phyloP scores from a whole-genome alignment of 2,888 invertebrate genomes.

The Sycophila texana region DNA sequence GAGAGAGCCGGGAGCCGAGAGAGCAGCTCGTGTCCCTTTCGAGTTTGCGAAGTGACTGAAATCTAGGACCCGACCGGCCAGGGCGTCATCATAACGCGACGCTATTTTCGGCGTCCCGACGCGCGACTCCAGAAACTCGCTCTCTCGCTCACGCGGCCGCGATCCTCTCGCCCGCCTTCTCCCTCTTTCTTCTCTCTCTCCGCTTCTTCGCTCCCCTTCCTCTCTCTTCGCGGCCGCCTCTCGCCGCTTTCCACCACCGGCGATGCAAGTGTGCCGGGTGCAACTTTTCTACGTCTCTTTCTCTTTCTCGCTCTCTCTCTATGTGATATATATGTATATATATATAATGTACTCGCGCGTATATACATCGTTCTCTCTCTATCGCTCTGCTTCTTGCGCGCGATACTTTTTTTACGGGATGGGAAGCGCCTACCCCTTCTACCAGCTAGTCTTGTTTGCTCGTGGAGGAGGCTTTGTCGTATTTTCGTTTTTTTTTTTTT shows the following conservation, averaged over 20 bases:
- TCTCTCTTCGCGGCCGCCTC: slow-evolving; percentile 57
- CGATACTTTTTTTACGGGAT: neutral
- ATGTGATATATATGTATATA: neutral
- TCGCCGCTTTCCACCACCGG: slow-evolving; percentile 53
- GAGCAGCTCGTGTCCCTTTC: slow-evolving; percentile 68
- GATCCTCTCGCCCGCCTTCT: slow-evolving; percentile 52
- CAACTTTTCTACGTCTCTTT: slow-evolving; percentile 70
- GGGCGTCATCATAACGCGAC: slow-evolving; percentile 75
- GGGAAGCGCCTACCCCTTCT: neutral
- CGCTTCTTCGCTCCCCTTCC: slow-evolving; percentile 57
- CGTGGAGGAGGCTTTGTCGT: neutral
- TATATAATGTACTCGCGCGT: too few relatives aligned
- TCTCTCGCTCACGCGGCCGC: slow-evolving; percentile 50
- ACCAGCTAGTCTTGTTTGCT: neutral
- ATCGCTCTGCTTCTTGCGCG: neutral
- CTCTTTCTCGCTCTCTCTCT: slow-evolving; percentile 1
- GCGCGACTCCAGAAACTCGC: slow-evolving; percentile 61
- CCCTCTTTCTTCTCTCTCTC: slow-evolving; percentile 39
- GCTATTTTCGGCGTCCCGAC: slow-evolving; percentile 75
- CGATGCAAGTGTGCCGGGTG: slow-evolving; percentile 74
- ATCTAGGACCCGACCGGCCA: slow-evolving; percentile 73
- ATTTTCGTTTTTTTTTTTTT: neutral
- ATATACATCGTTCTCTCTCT: neutral
- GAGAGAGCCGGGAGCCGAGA: slow-evolving; percentile 25
- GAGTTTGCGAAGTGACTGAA: slow-evolving; percentile 76